Conservation (phyloP, 2,797 vertebrate species). For the Sylvia borin region DNA sequence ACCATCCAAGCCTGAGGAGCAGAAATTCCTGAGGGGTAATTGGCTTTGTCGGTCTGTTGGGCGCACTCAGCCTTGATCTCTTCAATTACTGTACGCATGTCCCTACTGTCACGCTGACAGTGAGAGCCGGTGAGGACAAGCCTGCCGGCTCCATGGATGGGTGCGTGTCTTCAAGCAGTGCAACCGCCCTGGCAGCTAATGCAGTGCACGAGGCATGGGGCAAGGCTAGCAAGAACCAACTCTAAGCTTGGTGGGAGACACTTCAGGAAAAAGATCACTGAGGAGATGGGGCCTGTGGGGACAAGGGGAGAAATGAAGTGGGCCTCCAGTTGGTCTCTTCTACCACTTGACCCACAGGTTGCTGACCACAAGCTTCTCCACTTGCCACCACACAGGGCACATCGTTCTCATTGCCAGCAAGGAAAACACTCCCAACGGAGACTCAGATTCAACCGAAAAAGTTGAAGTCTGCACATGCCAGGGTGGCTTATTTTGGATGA, state of each 20-base stretch:
- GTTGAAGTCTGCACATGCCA: background rate
- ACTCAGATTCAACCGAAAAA: background rate
- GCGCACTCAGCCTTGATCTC: conserved; percentile 70
- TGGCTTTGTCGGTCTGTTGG: conserved; percentile 73
- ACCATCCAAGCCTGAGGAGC: conserved; percentile 65
- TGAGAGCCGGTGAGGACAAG: background rate
- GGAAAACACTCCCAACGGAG: background rate
- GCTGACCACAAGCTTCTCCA: background rate
- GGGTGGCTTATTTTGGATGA: background rate
- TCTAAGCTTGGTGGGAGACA: background rate
- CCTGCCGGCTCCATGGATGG: conserved; percentile 14
- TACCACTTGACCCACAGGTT: background rate
- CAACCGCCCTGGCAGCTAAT: background rate
- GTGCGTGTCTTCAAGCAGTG: conserved; percentile 7
- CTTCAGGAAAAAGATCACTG: background rate
- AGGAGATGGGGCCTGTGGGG: background rate
- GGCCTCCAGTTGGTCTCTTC: background rate
- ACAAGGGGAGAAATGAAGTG: background rate
- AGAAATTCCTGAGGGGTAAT: conserved; percentile 74
- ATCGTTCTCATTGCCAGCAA: background rate
- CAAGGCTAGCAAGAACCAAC: background rate
- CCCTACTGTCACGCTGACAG: conserved; percentile 42
- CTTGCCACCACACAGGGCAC: background rate
- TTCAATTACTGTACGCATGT: conserved; percentile 65
- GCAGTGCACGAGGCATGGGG: background rate